Conservation (phyloP, 2,888 invertebrate species). For the Nomada fabriciana region DNA sequence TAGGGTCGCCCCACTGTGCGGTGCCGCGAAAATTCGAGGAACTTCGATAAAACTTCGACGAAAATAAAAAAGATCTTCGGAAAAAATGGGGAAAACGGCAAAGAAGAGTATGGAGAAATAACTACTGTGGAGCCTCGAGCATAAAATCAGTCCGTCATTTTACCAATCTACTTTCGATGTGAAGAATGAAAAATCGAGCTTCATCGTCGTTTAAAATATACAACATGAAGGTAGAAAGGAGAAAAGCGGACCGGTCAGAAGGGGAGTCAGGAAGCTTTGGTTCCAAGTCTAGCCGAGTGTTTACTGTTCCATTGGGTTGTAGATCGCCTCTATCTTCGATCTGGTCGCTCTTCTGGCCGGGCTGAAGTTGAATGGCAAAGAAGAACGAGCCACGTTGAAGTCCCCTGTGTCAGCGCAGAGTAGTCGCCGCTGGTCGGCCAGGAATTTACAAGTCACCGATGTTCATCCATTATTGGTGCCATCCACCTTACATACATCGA, state of each 20-base stretch:
- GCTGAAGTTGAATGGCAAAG: slow-evolving; percentile 69
- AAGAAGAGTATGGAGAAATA: no score
- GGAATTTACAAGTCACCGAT: slow-evolving; percentile 73
- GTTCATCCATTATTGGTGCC: slow-evolving; percentile 75
- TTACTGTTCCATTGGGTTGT: slow-evolving; percentile 77
- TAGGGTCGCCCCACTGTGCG: no score
- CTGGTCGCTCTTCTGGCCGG: slow-evolving; percentile 69
- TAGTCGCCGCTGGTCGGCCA: slow-evolving; percentile 70
- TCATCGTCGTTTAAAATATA: no score
- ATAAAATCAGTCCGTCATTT: no score
- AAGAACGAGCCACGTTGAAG: slow-evolving; percentile 66
- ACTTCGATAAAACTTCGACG: no score
- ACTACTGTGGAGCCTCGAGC: no score
- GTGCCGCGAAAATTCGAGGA: no score
- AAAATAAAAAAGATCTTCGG: no score
- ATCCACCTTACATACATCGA: slow-evolving; percentile 52
- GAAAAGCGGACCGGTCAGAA: slow-evolving; percentile 6
- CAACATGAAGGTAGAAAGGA: slow-evolving; percentile 2
- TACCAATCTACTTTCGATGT: no score
- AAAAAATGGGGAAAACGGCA: no score
- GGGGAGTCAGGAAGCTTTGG: slow-evolving; percentile 28
- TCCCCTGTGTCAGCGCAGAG: slow-evolving; percentile 51
- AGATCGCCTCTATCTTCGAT: slow-evolving; percentile 77
- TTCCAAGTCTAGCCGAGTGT: slow-evolving; percentile 65
- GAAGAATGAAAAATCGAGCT: no score